Evolutionary conservation across 2,797 vertebrate species (phyloP).

Genomic region (Odontamblyopus lacepedii): DNA sequence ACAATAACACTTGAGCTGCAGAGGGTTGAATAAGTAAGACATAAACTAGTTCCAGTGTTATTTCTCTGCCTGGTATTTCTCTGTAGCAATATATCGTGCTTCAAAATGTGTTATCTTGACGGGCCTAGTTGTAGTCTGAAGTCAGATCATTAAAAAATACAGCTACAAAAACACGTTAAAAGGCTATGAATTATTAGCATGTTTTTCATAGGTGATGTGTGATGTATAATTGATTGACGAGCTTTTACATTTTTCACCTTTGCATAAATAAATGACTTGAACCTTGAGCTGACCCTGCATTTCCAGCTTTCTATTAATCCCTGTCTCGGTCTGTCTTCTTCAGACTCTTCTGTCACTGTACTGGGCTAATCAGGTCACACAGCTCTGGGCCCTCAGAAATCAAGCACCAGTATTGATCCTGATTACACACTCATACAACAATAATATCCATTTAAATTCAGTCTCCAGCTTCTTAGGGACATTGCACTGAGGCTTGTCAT

Average conservation of each 20-base stretch:
- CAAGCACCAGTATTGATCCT: neutral
- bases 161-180: conserved; percentile 1
- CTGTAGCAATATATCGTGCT: too few relatives aligned
- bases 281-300: conserved; percentile 1
- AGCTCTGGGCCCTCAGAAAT: neutral
- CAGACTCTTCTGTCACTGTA: neutral
- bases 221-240: conserved; percentile 3
- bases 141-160: neutral
- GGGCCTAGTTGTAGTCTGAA: neutral
- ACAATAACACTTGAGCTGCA: too few relatives aligned
- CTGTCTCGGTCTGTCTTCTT: neutral
- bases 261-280: conserved; percentile 8
- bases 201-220: neutral
- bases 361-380: neutral
- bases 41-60: too few relatives aligned
- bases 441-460: too few relatives aligned
- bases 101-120: too few relatives aligned
- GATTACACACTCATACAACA: neutral
- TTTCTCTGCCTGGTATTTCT: too few relatives aligned
- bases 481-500: too few relatives aligned
- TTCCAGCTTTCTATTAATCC: neutral
- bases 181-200: neutral
- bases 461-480: too few relatives aligned
- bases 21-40: too few relatives aligned
- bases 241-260: neutral